Conservation (phyloP, 2,797 vertebrate species). For the Rhinatrema bivittatum region DNA sequence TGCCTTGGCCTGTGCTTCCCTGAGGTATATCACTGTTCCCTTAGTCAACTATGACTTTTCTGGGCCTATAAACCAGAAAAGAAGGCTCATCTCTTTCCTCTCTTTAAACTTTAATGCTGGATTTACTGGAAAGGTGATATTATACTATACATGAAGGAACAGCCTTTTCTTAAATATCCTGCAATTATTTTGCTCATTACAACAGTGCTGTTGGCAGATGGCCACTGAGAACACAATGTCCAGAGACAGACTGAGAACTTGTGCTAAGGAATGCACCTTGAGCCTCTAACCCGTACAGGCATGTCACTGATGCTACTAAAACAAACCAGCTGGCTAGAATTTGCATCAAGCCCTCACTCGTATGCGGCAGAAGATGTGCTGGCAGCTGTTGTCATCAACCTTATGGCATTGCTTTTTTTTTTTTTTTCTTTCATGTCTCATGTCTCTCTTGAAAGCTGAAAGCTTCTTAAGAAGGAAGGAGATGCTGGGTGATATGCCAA, state of each 20-base stretch:
- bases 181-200: no score
- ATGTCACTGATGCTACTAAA: conserved; percentile 67
- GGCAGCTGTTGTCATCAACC: conserved; percentile 73
- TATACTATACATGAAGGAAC: no score
- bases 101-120: no score
- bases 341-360: conserved; percentile 68
- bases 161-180: no score
- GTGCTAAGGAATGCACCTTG: conserved; percentile 63
- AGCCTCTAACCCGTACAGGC: conserved; percentile 59
- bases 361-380: conserved; percentile 58
- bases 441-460: conserved; percentile 58
- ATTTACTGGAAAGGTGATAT: no score
- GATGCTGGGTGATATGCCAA: conserved; percentile 52
- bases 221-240: no score
- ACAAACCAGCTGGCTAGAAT: conserved; percentile 52
- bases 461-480: conserved; percentile 66
- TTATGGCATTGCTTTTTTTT: conserved; percentile 65
- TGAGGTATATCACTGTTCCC: no score
- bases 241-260: conserved; percentile 19
- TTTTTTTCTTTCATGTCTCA: conserved; percentile 62
- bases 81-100: no score
- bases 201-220: no score
- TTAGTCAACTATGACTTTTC: no score
- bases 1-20: no score
- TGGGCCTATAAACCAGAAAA: no score